These are phyloP conservation scores for Rhinoderma darwinii DNA, from an alignment of 2,113 vertebrate species.

Conservation along the genomic window DNA sequence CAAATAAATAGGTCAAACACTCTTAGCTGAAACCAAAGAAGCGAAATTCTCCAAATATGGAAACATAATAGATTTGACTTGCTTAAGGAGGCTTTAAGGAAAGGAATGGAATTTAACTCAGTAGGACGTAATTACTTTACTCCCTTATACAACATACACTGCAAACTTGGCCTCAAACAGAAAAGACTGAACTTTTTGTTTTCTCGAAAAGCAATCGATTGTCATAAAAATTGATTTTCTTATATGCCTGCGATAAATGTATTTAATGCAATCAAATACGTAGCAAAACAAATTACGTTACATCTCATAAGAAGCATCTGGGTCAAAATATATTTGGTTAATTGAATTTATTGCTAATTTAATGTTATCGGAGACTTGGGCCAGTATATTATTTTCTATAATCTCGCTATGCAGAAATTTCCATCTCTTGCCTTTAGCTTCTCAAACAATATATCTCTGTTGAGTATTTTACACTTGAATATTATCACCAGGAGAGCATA, in stretches of 20 bases:
- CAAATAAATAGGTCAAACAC: constrained; percentile 75
- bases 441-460: constrained; percentile 75
- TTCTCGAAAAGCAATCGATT: constrained; percentile 73
- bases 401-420: constrained; percentile 72
- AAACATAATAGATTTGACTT: constrained; percentile 71
- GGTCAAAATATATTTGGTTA: constrained; percentile 76
- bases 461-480: constrained; percentile 87
- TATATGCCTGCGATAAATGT: constrained; percentile 84
- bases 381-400: constrained; percentile 76
- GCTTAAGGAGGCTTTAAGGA: constrained; percentile 81
- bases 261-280: constrained; percentile 81
- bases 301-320: constrained; percentile 79
- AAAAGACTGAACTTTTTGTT: constrained; percentile 62
- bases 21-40: constrained; percentile 65
- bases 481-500: constrained; percentile 91
- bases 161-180: constrained; percentile 19
- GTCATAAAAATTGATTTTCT: constrained; percentile 83
- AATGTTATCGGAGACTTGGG: constrained; percentile 75
- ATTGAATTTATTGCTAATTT: constrained; percentile 77
- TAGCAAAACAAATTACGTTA: constrained; percentile 79
- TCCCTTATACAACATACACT: constrained; percentile 21
- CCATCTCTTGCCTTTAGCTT: constrained; percentile 68
- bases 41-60: constrained; percentile 71
- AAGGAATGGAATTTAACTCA: constrained; percentile 73
- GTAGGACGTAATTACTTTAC: constrained; percentile 61